A percentile compares a stretch with the other conserved stretches of the same genome.
Evolutionary conservation across 2,888 invertebrate genomes (phyloP).

Genomic region (Creontiades dilutus): DNA sequence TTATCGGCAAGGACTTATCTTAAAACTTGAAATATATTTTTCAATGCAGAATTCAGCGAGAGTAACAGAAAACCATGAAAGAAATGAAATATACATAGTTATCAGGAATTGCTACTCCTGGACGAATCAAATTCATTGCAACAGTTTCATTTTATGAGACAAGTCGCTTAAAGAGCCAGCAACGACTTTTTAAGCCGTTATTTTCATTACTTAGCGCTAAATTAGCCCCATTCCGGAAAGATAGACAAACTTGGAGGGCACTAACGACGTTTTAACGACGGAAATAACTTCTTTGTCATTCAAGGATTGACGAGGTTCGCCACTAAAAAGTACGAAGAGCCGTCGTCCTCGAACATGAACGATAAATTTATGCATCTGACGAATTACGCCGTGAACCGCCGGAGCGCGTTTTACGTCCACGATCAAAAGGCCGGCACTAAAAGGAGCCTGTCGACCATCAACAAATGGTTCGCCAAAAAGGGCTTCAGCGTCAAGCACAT

Average conservation of each 20-base stretch:
- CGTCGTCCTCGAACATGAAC: slow-evolving; percentile 87
- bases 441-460: slow-evolving; percentile 89
- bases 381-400: slow-evolving; percentile 95
- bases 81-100: no score
- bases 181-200: not conserved
- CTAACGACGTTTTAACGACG: not conserved
- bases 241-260: not conserved
- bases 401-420: slow-evolving; percentile 89
- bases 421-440: slow-evolving; percentile 94
- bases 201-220: not conserved
- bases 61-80: no score
- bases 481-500: slow-evolving; percentile 85
- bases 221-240: not conserved
- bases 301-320: slow-evolving; percentile 92
- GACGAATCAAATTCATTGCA: no score
- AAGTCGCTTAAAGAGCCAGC: no score
- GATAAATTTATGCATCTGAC: slow-evolving; percentile 97
- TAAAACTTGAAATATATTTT: no score
- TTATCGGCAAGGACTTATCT: no score
- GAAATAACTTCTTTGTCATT: not conserved
- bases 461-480: slow-evolving; percentile 85
- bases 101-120: no score
- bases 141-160: no score
- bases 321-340: slow-evolving; percentile 93
- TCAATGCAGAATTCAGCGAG: no score